A percentile compares a stretch with the other conserved stretches of the same genome.
Conservation (phyloP, 1,140 invertebrate genomes). For the Zaprionus inermis region DNA sequence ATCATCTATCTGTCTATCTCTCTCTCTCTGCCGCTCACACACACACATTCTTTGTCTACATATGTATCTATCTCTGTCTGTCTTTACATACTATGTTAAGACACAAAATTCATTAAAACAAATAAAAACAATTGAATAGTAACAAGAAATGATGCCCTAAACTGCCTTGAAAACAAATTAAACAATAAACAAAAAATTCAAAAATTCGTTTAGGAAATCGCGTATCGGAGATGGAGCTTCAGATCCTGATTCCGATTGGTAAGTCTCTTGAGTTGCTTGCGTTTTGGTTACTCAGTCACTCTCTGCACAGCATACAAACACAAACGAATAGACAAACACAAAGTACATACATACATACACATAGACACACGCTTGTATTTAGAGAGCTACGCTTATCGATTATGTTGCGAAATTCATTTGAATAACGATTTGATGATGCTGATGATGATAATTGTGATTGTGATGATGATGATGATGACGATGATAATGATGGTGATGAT, state of each 20-base stretch:
- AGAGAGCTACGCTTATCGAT: conserved; percentile 62
- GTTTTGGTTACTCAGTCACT: conserved; percentile 64
- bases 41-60: background rate
- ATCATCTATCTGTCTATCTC: background rate
- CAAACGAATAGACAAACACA: conserved; percentile 21
- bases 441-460: conserved; percentile 41
- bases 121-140: background rate
- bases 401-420: conserved; percentile 51
- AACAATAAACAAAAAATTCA: conserved; percentile 28
- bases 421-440: conserved; percentile 45
- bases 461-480: conserved; percentile 42
- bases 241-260: conserved; percentile 84
- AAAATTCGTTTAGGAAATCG: conserved; percentile 82
- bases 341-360: conserved; percentile 15
- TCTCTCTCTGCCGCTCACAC: background rate
- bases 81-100: background rate
- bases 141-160: conserved; percentile 15
- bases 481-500: conserved; percentile 33
- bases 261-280: conserved; percentile 68
- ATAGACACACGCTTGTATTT: conserved; percentile 15
- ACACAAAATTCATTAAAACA: conserved; percentile 28
- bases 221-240: conserved; percentile 83
- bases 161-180: conserved; percentile 15
- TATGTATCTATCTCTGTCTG: background rate
- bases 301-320: conserved; percentile 45